A percentile compares a stretch with the other conserved stretches of the same genome.
Conservation (phyloP, 1,140 invertebrate species). For the Drosophila tristis region DNA sequence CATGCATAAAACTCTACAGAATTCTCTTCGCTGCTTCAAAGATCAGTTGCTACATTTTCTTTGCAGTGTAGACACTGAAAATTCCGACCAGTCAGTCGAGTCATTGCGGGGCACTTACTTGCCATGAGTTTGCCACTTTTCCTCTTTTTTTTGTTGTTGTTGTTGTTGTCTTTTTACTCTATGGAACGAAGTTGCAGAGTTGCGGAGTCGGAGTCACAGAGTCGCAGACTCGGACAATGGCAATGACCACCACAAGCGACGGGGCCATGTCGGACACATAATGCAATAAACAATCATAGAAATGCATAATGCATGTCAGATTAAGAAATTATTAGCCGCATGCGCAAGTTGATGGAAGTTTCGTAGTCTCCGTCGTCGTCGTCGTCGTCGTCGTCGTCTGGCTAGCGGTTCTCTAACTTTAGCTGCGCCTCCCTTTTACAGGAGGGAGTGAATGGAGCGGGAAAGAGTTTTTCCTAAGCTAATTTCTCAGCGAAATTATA, state of each 20-base stretch:
- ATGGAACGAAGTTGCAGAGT: not conserved
- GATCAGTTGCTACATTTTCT: too few relatives aligned
- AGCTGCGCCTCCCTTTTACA: too few relatives aligned
- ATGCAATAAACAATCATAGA: slow-evolving; percentile 73
- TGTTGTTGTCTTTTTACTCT: slow-evolving; percentile 3
- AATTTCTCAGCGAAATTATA: too few relatives aligned
- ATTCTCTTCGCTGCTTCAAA: too few relatives aligned
- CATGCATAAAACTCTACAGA: too few relatives aligned
- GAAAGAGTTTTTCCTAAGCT: too few relatives aligned
- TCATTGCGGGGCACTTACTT: slow-evolving; percentile 68
- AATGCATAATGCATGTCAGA: slow-evolving; percentile 78
- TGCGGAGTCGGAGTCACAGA: not conserved
- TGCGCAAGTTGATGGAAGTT: slow-evolving; percentile 1
- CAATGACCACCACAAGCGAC: slow-evolving; percentile 43
- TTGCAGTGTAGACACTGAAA: slow-evolving; percentile 6
- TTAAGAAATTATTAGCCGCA: slow-evolving; percentile 77
- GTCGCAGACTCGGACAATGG: slow-evolving; percentile 52
- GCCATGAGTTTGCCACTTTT: slow-evolving; percentile 62
- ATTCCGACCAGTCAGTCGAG: slow-evolving; percentile 68
- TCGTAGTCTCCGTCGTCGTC: not conserved
- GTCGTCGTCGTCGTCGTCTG: not conserved
- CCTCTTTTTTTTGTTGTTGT: too few relatives aligned
- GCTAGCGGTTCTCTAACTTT: too few relatives aligned
- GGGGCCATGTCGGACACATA: slow-evolving; percentile 37
- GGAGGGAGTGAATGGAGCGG: too few relatives aligned